These are phyloP conservation scores for Tychaedon coryphoeus DNA, from an alignment of 2,113 vertebrate species.

Conservation along the genomic window DNA sequence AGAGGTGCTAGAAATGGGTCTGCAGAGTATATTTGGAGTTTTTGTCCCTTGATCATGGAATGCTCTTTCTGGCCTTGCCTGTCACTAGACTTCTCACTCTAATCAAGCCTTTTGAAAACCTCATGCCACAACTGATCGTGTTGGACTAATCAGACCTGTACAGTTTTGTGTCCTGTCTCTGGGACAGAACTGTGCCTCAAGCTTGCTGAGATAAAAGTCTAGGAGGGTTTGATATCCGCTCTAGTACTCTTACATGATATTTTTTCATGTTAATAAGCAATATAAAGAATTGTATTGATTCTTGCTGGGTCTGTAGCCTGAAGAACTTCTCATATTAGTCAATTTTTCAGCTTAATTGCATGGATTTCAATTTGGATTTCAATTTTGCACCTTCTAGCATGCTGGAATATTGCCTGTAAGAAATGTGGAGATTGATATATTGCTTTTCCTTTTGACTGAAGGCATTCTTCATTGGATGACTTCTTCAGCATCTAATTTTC, in stretches of 20 bases:
- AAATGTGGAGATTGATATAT: background rate
- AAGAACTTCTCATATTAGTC: background rate
- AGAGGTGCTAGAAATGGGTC: background rate
- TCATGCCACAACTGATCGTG: accelerated
- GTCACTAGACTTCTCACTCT: background rate
- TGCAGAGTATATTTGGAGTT: background rate
- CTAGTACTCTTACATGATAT: accelerated
- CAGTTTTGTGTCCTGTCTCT: background rate
- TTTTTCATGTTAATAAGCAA: background rate
- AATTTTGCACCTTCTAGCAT: background rate
- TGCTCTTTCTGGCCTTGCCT: background rate
- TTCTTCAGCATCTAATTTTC: background rate
- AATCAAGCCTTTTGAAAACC: background rate
- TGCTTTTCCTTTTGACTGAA: background rate
- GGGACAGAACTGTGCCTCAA: background rate
- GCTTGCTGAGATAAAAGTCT: background rate
- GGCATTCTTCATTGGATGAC: background rate
- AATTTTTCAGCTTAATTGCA: background rate
- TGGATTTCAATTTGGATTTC: background rate
- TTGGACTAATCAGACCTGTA: background rate
- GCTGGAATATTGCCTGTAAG: background rate
- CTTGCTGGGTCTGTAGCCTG: background rate
- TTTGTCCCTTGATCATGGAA: background rate
- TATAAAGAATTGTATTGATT: background rate
- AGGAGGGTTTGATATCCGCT: background rate